phyloP scores from a whole-genome alignment of 1,140 invertebrate species.

The Eupristina koningsbergeri region DNA sequence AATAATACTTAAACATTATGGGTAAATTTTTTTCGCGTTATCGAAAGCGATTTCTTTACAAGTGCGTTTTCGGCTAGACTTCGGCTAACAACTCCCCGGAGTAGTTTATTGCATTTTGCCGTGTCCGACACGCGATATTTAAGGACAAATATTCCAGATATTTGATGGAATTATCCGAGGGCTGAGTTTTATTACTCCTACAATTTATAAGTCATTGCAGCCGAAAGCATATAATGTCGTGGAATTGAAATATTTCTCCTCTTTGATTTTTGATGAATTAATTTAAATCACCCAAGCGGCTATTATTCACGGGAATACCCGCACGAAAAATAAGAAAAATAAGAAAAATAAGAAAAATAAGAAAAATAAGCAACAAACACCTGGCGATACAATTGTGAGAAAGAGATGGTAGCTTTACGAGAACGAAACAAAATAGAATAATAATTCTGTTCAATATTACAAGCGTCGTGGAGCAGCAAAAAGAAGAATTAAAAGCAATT shows the following conservation, averaged over 20 bases:
- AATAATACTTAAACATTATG: neutral
- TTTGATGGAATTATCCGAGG: no score
- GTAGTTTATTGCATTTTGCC: neutral
- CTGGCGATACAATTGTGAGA: no score
- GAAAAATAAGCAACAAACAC: no score
- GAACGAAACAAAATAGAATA: neutral
- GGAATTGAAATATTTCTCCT: neutral
- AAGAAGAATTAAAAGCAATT: neutral
- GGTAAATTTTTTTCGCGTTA: neutral
- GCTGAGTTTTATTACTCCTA: no score
- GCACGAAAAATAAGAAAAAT: neutral
- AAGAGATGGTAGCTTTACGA: no score
- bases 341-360: neutral
- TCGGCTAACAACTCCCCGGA: neutral
- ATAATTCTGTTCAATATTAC: neutral
- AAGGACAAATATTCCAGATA: no score
- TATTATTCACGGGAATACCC: no score
- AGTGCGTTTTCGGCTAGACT: neutral
- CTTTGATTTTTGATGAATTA: neutral
- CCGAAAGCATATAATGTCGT: neutral
- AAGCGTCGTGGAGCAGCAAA: neutral
- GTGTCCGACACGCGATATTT: neutral
- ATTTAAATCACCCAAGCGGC: neutral
- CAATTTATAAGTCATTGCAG: no score
- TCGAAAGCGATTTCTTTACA: neutral